Evolutionary conservation across 2,888 invertebrate species (phyloP).

Genomic region (Linnaemya vulpina): DNA sequence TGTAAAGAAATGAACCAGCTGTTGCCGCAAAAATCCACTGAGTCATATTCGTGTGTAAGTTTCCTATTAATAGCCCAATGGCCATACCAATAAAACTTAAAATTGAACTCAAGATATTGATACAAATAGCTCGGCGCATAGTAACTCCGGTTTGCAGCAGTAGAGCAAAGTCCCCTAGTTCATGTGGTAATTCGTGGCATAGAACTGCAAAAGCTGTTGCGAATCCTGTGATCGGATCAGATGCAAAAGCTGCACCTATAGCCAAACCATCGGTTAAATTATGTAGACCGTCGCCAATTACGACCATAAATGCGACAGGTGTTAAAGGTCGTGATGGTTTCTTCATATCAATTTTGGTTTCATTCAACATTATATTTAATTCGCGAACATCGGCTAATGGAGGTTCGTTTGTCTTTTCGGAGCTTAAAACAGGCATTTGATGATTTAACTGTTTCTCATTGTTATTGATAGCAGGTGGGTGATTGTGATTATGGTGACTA

Average conservation of each 20-base stretch:
- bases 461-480: slow-evolving; percentile 48
- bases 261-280: slow-evolving; percentile 92
- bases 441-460: slow-evolving; percentile 33
- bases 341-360: slow-evolving; percentile 80
- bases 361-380: slow-evolving; percentile 86
- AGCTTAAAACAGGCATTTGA: slow-evolving; percentile 21
- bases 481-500: slow-evolving; percentile 75
- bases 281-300: slow-evolving; percentile 91
- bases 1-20: slow-evolving; percentile 91
- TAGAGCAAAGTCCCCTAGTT: slow-evolving; percentile 92
- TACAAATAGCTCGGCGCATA: slow-evolving; percentile 87
- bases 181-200: slow-evolving; percentile 92
- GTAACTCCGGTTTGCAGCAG: slow-evolving; percentile 90
- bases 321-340: slow-evolving; percentile 84
- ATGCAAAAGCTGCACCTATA: slow-evolving; percentile 91
- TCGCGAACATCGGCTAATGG: slow-evolving; percentile 82
- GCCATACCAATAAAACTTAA: slow-evolving; percentile 90
- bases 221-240: slow-evolving; percentile 88
- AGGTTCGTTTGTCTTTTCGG: slow-evolving; percentile 27
- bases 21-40: slow-evolving; percentile 91
- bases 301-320: slow-evolving; percentile 90
- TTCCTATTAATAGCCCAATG: slow-evolving; percentile 87
- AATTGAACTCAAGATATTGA: slow-evolving; percentile 89
- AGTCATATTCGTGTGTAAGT: slow-evolving; percentile 87
- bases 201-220: slow-evolving; percentile 91